phyloP scores from a whole-genome alignment of 2,113 vertebrate genomes.

The Zootoca vivipara region DNA sequence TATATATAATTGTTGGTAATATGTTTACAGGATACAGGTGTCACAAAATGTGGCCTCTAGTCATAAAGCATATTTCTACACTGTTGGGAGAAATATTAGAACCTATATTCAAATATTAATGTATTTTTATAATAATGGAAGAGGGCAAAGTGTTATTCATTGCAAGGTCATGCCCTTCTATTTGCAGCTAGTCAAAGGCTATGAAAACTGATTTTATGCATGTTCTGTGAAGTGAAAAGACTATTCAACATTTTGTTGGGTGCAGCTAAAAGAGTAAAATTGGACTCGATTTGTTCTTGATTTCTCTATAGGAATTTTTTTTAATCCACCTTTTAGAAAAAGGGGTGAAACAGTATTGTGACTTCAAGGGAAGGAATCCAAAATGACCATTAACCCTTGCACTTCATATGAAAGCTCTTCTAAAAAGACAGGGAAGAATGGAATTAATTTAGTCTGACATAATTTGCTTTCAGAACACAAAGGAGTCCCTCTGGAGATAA shows the following conservation, averaged over 20 bases:
- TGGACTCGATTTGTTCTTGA: background rate
- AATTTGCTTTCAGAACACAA: constrained; percentile 32
- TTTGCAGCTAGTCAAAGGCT: constrained; percentile 23
- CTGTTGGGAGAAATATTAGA: constrained; percentile 4
- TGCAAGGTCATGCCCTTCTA: constrained; percentile 2
- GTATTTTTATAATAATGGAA: constrained; percentile 42
- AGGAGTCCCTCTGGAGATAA: background rate
- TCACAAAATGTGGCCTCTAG: constrained; percentile 30
- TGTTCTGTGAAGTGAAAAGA: constrained; percentile 27
- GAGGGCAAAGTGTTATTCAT: constrained; percentile 15
- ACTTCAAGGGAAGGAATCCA: constrained; percentile 34
- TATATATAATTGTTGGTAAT: background rate
- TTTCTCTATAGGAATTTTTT: constrained; percentile 4
- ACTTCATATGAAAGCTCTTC: background rate
- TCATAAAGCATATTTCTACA: background rate
- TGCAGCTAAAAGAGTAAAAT: constrained; percentile 20
- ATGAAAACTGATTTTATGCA: constrained; percentile 8
- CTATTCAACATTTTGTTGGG: background rate
- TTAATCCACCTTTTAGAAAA: background rate
- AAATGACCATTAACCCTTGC: constrained; percentile 26
- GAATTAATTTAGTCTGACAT: constrained; percentile 1
- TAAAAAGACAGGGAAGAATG: background rate
- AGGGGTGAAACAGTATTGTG: constrained; percentile 1
- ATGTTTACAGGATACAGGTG: constrained; percentile 21
- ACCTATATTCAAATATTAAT: constrained; percentile 3